These are phyloP conservation scores for Glandiceps talaboti DNA, from an alignment of 53 echinoderm and acorn worm genomes.

Conservation along the genomic window DNA sequence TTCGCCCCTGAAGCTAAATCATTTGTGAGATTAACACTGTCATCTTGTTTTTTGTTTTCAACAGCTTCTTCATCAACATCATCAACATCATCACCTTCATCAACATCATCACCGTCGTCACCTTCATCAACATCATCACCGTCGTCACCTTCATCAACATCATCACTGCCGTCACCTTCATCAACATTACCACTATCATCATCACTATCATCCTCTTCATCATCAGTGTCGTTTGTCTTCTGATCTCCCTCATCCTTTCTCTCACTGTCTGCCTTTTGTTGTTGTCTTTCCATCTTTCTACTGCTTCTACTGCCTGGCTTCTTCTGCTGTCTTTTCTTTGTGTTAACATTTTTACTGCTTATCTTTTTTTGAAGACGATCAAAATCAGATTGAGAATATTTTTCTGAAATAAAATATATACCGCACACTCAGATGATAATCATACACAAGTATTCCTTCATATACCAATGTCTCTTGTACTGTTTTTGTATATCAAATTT, in stretches of 20 bases:
- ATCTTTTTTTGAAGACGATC: no score
- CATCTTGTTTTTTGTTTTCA: no score
- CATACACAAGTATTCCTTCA: no score
- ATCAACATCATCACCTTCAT: background rate
- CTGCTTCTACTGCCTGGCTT: slow-evolving; percentile 14
- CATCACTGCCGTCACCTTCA: background rate
- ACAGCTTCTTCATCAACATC: no score
- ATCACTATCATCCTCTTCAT: slow-evolving; percentile 9
- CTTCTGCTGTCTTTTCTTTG: slow-evolving; percentile 13
- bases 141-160: background rate
- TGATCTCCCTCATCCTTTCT: background rate
- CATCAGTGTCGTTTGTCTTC: background rate
- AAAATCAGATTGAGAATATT: no score
- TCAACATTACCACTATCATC: background rate
- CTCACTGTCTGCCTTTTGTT: slow-evolving; percentile 22
- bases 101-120: background rate
- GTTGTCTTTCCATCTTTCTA: slow-evolving; percentile 17
- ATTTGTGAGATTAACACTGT: no score
- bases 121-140: slow-evolving; percentile 9
- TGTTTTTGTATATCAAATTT: no score
- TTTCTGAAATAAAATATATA: no score
- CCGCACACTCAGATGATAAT: no score
- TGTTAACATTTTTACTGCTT: slow-evolving; percentile 22
- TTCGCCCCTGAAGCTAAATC: background rate
- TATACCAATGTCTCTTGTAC: no score